A percentile compares a stretch with the other conserved stretches of the same genome.
Evolutionary conservation across 2,888 invertebrate species (phyloP).

Genomic region (Sinotaia quadrata): DNA sequence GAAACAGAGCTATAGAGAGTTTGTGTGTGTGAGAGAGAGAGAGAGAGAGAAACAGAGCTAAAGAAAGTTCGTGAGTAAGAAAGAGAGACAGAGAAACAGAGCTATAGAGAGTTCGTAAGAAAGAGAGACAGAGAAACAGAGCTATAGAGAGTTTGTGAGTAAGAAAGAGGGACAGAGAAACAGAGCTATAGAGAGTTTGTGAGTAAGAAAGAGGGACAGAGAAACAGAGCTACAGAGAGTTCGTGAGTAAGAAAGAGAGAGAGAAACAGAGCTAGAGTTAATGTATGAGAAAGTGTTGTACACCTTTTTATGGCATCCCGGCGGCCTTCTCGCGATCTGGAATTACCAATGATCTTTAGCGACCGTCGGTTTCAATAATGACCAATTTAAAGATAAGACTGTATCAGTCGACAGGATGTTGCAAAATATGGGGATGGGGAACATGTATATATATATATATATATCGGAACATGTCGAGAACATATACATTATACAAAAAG

Average conservation of each 20-base stretch:
- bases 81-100: neutral
- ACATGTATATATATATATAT: no score
- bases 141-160: neutral
- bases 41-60: neutral
- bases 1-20: neutral
- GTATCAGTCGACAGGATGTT: no score
- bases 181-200: neutral
- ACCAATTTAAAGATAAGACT: no score
- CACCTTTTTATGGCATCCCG: neutral
- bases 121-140: neutral
- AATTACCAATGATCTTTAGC: no score
- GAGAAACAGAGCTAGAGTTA: neutral
- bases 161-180: neutral
- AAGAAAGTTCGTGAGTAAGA: neutral
- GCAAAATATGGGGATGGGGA: no score
- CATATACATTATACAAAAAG: no score
- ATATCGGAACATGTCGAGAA: no score
- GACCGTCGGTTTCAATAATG: no score
- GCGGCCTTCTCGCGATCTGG: neutral
- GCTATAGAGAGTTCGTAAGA: neutral
- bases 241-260: neutral
- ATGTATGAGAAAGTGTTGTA: neutral
- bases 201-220: neutral
- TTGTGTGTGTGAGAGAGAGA: conserved; percentile 2
- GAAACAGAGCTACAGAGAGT: neutral